These are phyloP conservation scores for Platichthys flesus DNA, from an alignment of 2,113 vertebrate genomes.

Conservation along the genomic window DNA sequence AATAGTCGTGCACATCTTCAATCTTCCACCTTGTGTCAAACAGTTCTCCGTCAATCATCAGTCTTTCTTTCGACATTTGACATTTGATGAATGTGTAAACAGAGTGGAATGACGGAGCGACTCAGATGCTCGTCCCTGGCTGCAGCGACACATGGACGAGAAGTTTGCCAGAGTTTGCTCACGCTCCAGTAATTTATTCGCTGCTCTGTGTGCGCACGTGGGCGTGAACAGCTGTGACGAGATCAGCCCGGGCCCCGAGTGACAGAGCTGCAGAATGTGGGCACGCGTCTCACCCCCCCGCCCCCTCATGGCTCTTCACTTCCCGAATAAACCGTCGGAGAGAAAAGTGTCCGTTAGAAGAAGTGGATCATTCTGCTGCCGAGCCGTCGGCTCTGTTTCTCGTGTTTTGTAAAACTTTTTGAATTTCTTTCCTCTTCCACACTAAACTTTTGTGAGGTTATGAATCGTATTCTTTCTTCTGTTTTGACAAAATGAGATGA, in stretches of 20 bases:
- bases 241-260: conserved; percentile 53
- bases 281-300: conserved; percentile 62
- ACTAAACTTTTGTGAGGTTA: too few species aligned
- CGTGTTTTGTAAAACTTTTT: conserved; percentile 1
- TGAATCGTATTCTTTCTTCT: too few species aligned
- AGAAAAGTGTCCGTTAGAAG: conserved; percentile 3
- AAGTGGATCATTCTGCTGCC: not conserved
- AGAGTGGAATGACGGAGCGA: not conserved
- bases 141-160: conserved; percentile 56
- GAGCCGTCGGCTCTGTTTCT: conserved; percentile 20
- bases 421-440: too few species aligned
- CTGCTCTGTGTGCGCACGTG: conserved; percentile 45
- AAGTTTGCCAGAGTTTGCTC: conserved; percentile 67
- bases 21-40: not conserved
- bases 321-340: conserved; percentile 21
- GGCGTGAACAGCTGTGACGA: conserved; percentile 76
- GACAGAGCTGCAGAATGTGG: conserved; percentile 66
- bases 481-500: too few species aligned
- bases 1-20: not conserved
- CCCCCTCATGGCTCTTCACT: conserved; percentile 59
- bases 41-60: not conserved
- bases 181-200: conserved; percentile 51
- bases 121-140: conserved; percentile 48
- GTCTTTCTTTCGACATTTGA: not conserved
- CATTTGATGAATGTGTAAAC: not conserved